Evolutionary conservation across 2,797 vertebrate species (phyloP).

Genomic region (Acropternis orthonyx): DNA sequence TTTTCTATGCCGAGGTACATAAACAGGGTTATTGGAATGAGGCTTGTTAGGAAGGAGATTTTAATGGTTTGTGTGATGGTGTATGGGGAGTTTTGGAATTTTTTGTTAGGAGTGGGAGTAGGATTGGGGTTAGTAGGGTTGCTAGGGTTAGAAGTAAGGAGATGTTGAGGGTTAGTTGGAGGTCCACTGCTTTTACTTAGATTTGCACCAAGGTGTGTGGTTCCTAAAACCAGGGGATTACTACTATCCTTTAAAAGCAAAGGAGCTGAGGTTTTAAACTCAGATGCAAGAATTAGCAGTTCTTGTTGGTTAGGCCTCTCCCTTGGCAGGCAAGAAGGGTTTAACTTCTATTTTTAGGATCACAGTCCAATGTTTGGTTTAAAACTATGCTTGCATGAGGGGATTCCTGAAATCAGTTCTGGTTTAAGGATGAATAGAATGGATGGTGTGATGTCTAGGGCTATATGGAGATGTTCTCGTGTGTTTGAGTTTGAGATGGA

Average conservation of each 20-base stretch:
- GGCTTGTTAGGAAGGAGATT: too few species aligned
- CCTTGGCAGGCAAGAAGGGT: too few species aligned
- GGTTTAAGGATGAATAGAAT: accelerated
- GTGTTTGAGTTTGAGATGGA: accelerated
- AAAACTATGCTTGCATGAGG: background rate
- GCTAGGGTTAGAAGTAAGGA: too few species aligned
- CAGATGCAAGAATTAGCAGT: background rate
- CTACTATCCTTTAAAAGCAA: too few species aligned
- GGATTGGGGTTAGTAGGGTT: background rate
- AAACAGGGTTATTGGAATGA: too few species aligned
- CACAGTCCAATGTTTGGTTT: background rate
- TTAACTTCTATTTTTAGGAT: too few species aligned
- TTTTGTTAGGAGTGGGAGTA: accelerated
- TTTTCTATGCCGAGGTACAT: too few species aligned
- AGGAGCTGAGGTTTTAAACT: accelerated
- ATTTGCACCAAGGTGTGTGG: too few species aligned
- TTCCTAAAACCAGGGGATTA: too few species aligned
- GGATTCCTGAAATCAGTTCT: accelerated
- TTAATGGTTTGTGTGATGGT: too few species aligned
- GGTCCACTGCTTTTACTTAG: too few species aligned
- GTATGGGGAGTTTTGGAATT: accelerated
- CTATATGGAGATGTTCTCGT: background rate
- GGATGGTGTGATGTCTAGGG: accelerated
- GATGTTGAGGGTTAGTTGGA: background rate
- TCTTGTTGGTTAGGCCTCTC: background rate